phyloP scores from a whole-genome alignment of 2,113 vertebrate genomes.

The Notarius lentiginosus region DNA sequence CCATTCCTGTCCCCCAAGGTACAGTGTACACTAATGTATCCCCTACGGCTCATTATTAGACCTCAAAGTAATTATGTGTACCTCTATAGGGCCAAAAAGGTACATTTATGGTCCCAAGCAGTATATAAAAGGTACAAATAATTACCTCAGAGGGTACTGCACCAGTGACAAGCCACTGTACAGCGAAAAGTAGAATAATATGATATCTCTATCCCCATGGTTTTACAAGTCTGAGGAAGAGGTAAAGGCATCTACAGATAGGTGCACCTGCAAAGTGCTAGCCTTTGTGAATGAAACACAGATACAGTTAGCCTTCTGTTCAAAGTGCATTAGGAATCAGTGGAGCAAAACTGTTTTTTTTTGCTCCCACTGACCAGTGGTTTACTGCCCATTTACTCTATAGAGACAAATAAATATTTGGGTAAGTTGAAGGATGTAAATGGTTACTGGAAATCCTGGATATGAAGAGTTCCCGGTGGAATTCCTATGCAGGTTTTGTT shows the following conservation, averaged over 20 bases:
- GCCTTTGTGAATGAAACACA: neutral
- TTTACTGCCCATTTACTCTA: neutral
- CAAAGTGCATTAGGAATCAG: neutral
- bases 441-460: neutral
- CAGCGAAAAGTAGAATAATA: too few relatives aligned
- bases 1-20: too few relatives aligned
- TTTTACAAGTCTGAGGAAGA: neutral
- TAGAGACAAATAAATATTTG: neutral
- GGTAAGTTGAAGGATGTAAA: neutral
- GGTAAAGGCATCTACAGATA: neutral
- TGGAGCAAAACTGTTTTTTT: neutral
- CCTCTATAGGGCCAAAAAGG: too few relatives aligned
- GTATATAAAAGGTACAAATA: too few relatives aligned
- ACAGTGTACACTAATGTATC: too few relatives aligned
- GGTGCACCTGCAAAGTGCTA: neutral
- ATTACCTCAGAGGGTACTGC: too few relatives aligned
- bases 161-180: neutral
- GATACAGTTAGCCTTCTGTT: neutral
- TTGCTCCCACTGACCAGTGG: neutral
- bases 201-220: neutral
- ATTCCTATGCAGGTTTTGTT: slow-evolving; percentile 7
- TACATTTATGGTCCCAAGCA: too few relatives aligned
- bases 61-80: too few relatives aligned
- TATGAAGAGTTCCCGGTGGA: slow-evolving; percentile 6
- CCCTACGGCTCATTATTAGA: too few relatives aligned